Percentiles rank a stretch among this genome's conserved stretches.
Evolutionary conservation across 2,888 invertebrate species (phyloP).

Genomic region (Zelleria hepariella): DNA sequence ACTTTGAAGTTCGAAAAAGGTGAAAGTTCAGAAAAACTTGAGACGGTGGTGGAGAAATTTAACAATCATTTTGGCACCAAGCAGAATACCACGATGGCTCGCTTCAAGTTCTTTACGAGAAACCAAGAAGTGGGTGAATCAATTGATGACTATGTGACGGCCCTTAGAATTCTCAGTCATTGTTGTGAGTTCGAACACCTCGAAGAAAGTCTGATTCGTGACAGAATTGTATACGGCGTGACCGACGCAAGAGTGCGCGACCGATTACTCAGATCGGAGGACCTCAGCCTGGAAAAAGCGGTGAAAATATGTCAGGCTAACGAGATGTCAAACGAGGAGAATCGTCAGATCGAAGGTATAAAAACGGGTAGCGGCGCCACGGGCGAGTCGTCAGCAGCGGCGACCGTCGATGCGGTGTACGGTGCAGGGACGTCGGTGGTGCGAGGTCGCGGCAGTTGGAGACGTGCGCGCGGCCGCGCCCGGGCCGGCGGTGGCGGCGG

Average conservation of each 20-base stretch:
- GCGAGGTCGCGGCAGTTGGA: neutral
- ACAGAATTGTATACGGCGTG: conserved; percentile 13
- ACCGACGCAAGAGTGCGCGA: neutral
- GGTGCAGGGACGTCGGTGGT: neutral
- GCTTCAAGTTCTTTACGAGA: conserved; percentile 18
- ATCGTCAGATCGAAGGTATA: neutral
- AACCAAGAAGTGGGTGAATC: conserved; percentile 16
- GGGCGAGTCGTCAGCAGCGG: neutral
- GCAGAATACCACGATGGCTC: conserved; percentile 12
- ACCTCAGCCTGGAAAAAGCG: neutral
- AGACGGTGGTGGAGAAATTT: too few relatives aligned
- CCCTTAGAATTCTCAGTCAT: conserved; percentile 15
- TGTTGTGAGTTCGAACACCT: conserved; percentile 14
- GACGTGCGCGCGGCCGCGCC: too few relatives aligned
- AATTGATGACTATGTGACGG: conserved; percentile 18
- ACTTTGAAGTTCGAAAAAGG: too few relatives aligned
- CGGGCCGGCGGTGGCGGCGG: too few relatives aligned
- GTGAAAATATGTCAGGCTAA: neutral
- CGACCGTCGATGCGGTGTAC: neutral
- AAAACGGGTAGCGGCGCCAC: too few relatives aligned
- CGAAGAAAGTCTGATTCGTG: conserved; percentile 13
- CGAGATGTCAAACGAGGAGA: neutral
- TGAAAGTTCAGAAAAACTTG: too few relatives aligned
- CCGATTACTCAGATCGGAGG: neutral
- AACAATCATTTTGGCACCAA: conserved; percentile 18